Evolutionary conservation across 2,113 vertebrate species (phyloP), one percentile per base, ranked within the genome.

Genomic region (Collichthys lucidus): DNA sequence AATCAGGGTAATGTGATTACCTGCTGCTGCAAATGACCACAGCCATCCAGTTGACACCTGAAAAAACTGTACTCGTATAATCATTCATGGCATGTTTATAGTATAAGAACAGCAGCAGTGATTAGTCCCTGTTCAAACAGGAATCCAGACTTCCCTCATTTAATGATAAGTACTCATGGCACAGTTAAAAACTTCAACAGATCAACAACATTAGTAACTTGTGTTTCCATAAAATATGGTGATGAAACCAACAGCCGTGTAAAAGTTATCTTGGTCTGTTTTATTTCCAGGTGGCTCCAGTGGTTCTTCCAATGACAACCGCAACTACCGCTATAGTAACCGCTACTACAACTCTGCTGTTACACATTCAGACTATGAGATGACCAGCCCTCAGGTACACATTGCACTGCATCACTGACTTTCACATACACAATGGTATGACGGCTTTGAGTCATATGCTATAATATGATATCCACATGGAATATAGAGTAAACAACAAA

Each of bases 231-330:
- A 10, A 7, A 26, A 35, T 6, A 31, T 40, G 11, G n/a, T 15
- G 35, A 8, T 22, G 8, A 57, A 67, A 7, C 1, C 5, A 19
- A 16, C 20, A 55, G 15, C 5, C 7, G 6, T 52, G 35, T 50
- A 40, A 70, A 1, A 19, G 24, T 26, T 62, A 64, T 52, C 16
- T 35, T 31, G 7, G 0, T 65, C 6, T 80, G 8, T 5, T 24
- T 61, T 31, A 0, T 64, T 68, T 88, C 20, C 91, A 98, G 97
- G 97, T 94, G 97, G 97, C 80, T 98, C 97, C 88, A 98, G 97
- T 90, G 97, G 97, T 94, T 98, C 97, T 95, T 98, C 97, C 94
- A 97, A 96, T 79, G 97, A 98, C 93, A 97, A 97, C 96, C 95
- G 96, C 85, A 96, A 96, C 92, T 97, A 97, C 91, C 96, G 97